These are phyloP conservation scores for Saxicola maurus DNA, from an alignment of 2,797 vertebrate species.

Conservation along the genomic window DNA sequence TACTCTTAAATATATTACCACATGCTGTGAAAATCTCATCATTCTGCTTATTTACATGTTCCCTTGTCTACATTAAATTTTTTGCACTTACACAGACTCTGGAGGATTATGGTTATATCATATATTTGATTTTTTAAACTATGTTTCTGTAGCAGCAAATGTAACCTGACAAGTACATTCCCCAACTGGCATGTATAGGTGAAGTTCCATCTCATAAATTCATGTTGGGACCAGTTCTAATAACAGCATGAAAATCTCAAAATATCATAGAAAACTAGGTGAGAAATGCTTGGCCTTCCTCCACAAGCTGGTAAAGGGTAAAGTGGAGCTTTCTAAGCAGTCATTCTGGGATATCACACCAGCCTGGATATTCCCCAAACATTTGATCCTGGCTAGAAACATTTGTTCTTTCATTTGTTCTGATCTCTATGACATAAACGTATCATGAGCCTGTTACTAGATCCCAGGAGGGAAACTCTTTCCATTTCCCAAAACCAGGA, in stretches of 20 bases:
- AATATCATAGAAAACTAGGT: background rate
- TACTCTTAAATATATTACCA: background rate
- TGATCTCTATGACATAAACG: background rate
- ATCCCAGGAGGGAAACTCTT: background rate
- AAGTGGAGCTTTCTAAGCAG: background rate
- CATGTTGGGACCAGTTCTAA: background rate
- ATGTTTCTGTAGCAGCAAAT: background rate
- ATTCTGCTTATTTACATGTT: background rate
- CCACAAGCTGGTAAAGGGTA: background rate
- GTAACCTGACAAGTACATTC: background rate
- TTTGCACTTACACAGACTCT: background rate
- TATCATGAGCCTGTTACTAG: background rate
- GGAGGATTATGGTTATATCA: background rate
- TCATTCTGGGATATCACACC: background rate
- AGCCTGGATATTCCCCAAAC: background rate
- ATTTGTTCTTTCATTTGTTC: constrained; percentile 9
- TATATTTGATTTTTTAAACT: background rate
- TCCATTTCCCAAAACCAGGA: background rate
- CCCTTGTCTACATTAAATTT: background rate
- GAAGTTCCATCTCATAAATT: background rate
- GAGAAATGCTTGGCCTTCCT: background rate
- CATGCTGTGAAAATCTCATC: background rate
- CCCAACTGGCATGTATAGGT: background rate
- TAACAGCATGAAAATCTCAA: background rate
- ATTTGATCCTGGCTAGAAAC: background rate